Evolutionary conservation across 2,888 invertebrate species (phyloP).

Genomic region (Acanthoscelides obtectus): DNA sequence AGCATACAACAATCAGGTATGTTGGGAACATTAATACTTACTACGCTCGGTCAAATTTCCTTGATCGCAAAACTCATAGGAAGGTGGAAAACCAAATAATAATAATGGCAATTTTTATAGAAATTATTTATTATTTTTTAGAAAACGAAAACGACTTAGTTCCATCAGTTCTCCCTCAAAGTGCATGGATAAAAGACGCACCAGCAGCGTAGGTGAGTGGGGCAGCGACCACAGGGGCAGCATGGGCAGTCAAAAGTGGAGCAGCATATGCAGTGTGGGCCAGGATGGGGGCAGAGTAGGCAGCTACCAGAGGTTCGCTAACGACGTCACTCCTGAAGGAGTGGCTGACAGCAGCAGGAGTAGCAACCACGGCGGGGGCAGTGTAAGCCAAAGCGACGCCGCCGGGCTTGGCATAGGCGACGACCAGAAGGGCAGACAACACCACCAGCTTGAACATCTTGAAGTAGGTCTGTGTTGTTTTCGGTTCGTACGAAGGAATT

Average conservation of each 20-base stretch:
- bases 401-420: constrained; percentile 52
- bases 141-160: neutral
- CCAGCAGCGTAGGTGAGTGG: neutral
- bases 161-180: neutral
- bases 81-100: neutral
- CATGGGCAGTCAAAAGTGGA: neutral
- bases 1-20: too few species aligned
- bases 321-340: constrained; percentile 28
- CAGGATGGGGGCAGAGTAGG: constrained; percentile 4
- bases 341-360: constrained; percentile 23
- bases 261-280: neutral
- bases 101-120: neutral
- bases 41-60: too few species aligned
- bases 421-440: constrained; percentile 56
- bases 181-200: neutral
- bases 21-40: too few species aligned
- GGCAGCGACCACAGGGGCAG: neutral
- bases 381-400: constrained; percentile 14
- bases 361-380: constrained; percentile 9
- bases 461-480: constrained; percentile 32
- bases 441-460: constrained; percentile 41
- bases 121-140: neutral
- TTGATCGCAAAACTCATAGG: too few species aligned
- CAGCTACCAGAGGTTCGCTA: constrained; percentile 24
- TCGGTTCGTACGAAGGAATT: neutral